Conservation (phyloP, 2,797 vertebrate genomes). For the Ciconia nigra region DNA sequence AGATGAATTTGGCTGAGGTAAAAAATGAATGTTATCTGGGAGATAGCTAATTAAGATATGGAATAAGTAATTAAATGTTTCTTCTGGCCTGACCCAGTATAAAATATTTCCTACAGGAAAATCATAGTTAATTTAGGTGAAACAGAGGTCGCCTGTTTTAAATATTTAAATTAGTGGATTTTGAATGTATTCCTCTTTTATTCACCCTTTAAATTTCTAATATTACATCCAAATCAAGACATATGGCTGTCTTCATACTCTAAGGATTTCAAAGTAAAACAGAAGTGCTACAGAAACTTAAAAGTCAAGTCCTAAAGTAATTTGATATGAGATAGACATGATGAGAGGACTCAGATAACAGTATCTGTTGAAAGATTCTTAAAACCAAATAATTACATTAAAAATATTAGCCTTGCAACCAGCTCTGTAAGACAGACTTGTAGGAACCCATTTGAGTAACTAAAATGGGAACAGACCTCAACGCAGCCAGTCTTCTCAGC, state of each 20-base stretch:
- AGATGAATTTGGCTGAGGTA: not conserved
- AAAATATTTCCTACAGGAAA: not conserved
- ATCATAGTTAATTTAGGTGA: not conserved
- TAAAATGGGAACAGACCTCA: not conserved
- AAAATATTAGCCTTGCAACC: not conserved
- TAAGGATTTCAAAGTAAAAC: not conserved
- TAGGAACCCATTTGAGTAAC: not conserved
- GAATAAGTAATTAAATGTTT: slow-evolving; percentile 6
- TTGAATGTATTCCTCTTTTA: not conserved
- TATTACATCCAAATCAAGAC: not conserved
- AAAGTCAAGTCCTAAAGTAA: not conserved
- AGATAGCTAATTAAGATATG: not conserved
- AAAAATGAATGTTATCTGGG: not conserved
- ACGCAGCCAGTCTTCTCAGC: not conserved
- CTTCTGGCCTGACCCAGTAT: not conserved
- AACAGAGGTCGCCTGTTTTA: not conserved
- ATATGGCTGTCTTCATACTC: not conserved
- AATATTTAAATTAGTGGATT: not conserved
- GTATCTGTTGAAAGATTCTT: not conserved
- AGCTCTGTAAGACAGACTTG: not conserved
- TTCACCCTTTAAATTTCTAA: not conserved
- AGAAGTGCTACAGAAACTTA: not conserved
- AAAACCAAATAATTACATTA: not conserved
- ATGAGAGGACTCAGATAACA: not conserved
- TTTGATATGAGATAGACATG: not conserved